phyloP scores from a whole-genome alignment of 2,888 invertebrate species.

The Melitaea athalia region DNA sequence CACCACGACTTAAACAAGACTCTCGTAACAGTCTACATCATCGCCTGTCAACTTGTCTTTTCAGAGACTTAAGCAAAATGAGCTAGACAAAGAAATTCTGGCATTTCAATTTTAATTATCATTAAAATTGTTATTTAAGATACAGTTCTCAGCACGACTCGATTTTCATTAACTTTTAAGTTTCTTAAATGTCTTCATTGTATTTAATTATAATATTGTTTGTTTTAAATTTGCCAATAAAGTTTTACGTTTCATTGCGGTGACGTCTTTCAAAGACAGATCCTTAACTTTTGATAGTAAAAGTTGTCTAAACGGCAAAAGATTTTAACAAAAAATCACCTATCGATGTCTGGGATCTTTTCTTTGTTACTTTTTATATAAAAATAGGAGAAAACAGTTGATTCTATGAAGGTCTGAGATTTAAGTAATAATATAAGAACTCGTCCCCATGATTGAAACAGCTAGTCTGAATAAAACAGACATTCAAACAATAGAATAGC shows the following conservation, averaged over 20 bases:
- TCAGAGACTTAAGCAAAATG: conserved; percentile 23
- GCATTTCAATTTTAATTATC: conserved; percentile 43
- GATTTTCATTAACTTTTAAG: conserved; percentile 21
- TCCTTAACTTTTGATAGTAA: neutral
- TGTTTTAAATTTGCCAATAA: conserved; percentile 3
- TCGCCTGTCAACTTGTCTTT: conserved; percentile 27
- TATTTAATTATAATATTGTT: conserved; percentile 11
- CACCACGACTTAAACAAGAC: conserved; percentile 18
- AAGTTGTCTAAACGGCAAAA: neutral
- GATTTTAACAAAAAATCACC: conserved; percentile 1
- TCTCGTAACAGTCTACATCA: conserved; percentile 19
- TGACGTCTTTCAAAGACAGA: neutral
- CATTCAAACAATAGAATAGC: conserved; percentile 34
- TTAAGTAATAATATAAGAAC: conserved; percentile 15
- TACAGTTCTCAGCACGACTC: conserved; percentile 23
- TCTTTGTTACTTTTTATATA: neutral
- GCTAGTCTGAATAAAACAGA: conserved; percentile 29
- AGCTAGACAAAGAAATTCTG: conserved; percentile 39
- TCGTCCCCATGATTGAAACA: conserved; percentile 26
- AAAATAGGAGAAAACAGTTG: neutral
- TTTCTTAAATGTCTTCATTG: conserved; percentile 16
- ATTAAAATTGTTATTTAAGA: conserved; percentile 37
- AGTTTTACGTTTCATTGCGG: neutral
- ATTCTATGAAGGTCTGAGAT: conserved; percentile 16
- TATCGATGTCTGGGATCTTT: neutral